Base-by-base conservation (phyloP, 2,113 vertebrate genomes). In the Rattus rattus region DNA sequence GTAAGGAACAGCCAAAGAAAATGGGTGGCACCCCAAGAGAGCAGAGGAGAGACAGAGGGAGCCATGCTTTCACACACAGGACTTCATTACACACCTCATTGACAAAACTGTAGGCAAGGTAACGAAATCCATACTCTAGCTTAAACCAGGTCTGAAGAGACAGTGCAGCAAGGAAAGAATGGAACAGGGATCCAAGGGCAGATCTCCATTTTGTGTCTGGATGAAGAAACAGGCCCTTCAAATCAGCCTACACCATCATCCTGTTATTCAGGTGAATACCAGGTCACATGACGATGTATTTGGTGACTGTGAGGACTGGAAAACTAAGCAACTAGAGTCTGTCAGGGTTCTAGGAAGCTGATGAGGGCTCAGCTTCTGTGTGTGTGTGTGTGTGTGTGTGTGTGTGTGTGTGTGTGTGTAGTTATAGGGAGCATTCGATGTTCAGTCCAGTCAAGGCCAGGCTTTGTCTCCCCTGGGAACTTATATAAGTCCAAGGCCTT, bases 31-130 rank as follows among this genome's bases (percentile, higher is more conserved):
- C 14, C 19, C 2, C 9, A 33, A 22, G 43, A 49, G n/a, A 20
- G 36, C 47, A 33, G 0, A 33, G 75, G 2, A 36, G 59, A 30
- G 70, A 10, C 36, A 5, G 19, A 43, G 14, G 28, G 83, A 36
- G 26, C 39, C 39, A 24, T 0, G 49, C 33, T n/a, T 39, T 39
- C 26, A 63, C 2, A 1, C 0, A 17, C 0, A 59, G n/a, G 77
- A 33, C 91, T 94, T 33, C 84, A 81, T 4, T 43, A 65, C 54
- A 87, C 0, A 52, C 4, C 9, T 73, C 79, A 61, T 1, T 39
- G 24, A 84, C 47, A 69, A 65, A 77, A 61, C 12, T 56, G 24
- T 26, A 56, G 77, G 85, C 67, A 61, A n/a, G 75, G 73, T 69
- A 36, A 79, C 0, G 47, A 59, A 8, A 1, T 33, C 47, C n/a